Evolutionary conservation across 1,140 invertebrate species (phyloP), one percentile per base, ranked within the genome.

Genomic region (Anthonomus grandis): DNA sequence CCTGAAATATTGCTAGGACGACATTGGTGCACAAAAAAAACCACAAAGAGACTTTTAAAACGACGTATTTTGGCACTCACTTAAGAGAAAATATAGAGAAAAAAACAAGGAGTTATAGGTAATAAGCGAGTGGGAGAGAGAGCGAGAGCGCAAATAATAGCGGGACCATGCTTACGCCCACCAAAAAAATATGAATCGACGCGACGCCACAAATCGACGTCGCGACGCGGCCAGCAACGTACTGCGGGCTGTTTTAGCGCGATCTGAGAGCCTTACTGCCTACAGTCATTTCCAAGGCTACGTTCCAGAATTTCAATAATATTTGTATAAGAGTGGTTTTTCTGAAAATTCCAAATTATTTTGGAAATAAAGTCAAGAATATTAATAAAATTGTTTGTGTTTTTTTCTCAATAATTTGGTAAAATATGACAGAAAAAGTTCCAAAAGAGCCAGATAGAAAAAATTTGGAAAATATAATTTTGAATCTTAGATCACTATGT

Each of bases 141-240:
- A 45, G 3, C 10, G 27, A 44, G 22, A 47, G 39, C 21, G n/a
- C 10, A 45, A 48, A 47, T 38, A 47, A 38, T 55, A 15, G 24
- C 52, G 52, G 21, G n/a, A 36, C 47, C 52, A 38, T 55, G 52
- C 52, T 44, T 55, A 55, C 52, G 52, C 42, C 39, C 38, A 55
- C 42, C 24, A 21, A 53, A 19, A 5, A 19, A 5, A n/a, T n/a
- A n/a, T n/a, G n/a, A 19, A 44, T 42, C 34, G 31, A 24, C 24
- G 12, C 25, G 25, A 45, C 42, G 52, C 18, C 52, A 31, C 9
- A 13, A 47, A 10, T 47, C 23, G 19, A 24, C 42, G 52, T 27
- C 52, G 42, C 44, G 52, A 38, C 52, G 42, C 52, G 18, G 18
- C 52, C 19, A 22, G 18, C 23, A 55, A 17, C 52, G n/a, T 55